A percentile compares a stretch with the other conserved stretches of the same genome.
phyloP scores from a whole-genome alignment of 2,888 invertebrate species.

The Terebella lapidaria region DNA sequence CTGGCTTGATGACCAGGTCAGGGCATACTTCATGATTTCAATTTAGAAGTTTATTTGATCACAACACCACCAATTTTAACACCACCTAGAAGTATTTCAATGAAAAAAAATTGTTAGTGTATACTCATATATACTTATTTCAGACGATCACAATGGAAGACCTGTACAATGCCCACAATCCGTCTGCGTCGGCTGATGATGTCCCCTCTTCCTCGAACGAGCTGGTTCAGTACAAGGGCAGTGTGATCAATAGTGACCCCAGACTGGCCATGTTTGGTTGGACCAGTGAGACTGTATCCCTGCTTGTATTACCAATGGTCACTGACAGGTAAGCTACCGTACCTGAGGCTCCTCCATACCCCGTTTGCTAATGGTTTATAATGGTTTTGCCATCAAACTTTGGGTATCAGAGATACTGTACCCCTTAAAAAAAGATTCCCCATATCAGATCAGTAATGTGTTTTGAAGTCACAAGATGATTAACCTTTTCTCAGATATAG shows the following conservation, averaged over 20 bases:
- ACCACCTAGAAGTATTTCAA: neutral
- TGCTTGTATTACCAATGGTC: conserved; percentile 94
- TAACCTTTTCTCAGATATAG: no score
- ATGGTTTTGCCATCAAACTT: no score
- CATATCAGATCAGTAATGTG: no score
- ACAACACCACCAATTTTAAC: neutral
- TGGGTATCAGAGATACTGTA: no score
- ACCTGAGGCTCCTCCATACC: no score
- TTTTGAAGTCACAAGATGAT: no score
- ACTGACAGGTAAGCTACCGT: conserved; percentile 69
- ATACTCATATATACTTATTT: no score
- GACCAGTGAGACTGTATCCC: conserved; percentile 88
- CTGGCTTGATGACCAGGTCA: conserved; percentile 66
- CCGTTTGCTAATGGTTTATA: no score
- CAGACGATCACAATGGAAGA: conserved; percentile 59
- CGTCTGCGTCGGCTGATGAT: conserved; percentile 3
- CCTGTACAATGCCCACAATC: conserved; percentile 43
- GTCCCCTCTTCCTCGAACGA: conserved; percentile 3
- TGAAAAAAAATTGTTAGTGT: conserved; percentile 1
- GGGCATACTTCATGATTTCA: no score
- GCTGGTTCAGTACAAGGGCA: conserved; percentile 29
- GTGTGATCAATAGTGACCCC: conserved; percentile 64
- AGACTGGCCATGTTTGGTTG: conserved; percentile 87
- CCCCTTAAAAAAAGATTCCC: no score
- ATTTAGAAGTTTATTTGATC: conserved; percentile 60